phyloP scores from a whole-genome alignment of 2,888 invertebrate species.

The Ophioninae sp. region DNA sequence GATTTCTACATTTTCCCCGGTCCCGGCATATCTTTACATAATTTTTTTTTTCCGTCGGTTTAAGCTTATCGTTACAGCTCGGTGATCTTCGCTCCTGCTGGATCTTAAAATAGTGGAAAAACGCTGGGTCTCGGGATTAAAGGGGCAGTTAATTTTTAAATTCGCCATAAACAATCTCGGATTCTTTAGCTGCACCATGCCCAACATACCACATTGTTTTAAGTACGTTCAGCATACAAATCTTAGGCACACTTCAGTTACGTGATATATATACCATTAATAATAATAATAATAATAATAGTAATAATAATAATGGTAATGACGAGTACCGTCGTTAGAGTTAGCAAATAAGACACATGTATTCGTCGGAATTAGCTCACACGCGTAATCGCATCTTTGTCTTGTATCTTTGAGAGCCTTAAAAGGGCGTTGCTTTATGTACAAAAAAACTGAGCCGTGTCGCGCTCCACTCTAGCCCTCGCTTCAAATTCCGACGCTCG shows the following conservation, averaged over 20 bases:
- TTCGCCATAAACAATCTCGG: constrained; percentile 1
- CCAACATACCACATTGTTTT: constrained; percentile 52
- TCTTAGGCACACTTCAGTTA: constrained; percentile 55
- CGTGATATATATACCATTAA: constrained; percentile 41
- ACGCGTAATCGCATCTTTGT: constrained; percentile 51
- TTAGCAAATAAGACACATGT: constrained; percentile 77
- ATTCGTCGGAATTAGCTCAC: constrained; percentile 72
- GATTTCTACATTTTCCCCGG: constrained; percentile 48
- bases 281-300: constrained; percentile 49
- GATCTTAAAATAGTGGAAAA: constrained; percentile 1
- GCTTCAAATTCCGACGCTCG: not conserved
- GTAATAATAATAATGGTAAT: constrained; percentile 56
- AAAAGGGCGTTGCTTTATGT: constrained; percentile 26
- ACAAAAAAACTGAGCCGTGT: constrained; percentile 17
- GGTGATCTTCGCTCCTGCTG: not conserved
- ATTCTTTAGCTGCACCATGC: constrained; percentile 24
- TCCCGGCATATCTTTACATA: constrained; percentile 6
- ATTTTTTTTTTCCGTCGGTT: constrained; percentile 10
- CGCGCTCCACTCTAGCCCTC: not conserved
- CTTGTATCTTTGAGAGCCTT: constrained; percentile 18
- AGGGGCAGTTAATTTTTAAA: not conserved
- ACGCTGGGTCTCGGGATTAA: not conserved
- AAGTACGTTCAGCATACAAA: constrained; percentile 60
- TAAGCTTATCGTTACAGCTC: not conserved
- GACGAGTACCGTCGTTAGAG: constrained; percentile 49